Evolutionary conservation across 2,113 vertebrate genomes (phyloP).

Genomic region (Zingel zingel): DNA sequence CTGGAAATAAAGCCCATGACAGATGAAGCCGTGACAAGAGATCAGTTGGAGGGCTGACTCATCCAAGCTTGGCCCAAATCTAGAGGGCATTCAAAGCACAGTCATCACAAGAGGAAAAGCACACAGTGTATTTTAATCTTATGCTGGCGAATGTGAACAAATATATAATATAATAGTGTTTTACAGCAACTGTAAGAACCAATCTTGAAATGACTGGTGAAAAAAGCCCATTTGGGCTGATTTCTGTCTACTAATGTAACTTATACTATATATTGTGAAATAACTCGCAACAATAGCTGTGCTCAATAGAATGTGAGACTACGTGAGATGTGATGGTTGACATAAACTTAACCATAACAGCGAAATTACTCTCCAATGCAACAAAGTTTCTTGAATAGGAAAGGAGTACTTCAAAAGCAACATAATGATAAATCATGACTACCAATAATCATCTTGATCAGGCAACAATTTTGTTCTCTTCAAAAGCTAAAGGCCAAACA

Average conservation of each 20-base stretch:
- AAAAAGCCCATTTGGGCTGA: background rate
- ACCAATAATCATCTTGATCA: slow-evolving; percentile 1
- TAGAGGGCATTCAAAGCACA: slow-evolving; percentile 70
- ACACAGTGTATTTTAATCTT: slow-evolving; percentile 47
- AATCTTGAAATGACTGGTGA: slow-evolving; percentile 10
- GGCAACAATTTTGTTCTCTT: background rate
- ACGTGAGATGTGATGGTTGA: background rate
- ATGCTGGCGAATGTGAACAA: slow-evolving; percentile 32
- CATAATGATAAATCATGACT: background rate
- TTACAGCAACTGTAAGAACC: slow-evolving; percentile 7
- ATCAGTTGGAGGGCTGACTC: slow-evolving; percentile 76
- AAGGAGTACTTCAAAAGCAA: slow-evolving; percentile 14
- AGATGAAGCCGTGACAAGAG: slow-evolving; percentile 65
- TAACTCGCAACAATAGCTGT: background rate
- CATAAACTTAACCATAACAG: background rate
- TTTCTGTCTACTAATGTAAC: background rate
- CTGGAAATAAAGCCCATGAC: slow-evolving; percentile 56
- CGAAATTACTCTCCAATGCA: background rate
- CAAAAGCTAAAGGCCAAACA: background rate
- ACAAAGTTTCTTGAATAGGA: background rate
- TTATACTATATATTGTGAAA: background rate
- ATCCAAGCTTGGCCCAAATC: slow-evolving; percentile 74
- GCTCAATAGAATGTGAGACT: background rate
- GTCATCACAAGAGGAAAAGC: slow-evolving; percentile 62
- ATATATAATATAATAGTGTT: background rate